Evolutionary conservation across 1,140 invertebrate species (phyloP), one percentile per base, ranked within the genome.

Genomic region (Drosophila takahashii): DNA sequence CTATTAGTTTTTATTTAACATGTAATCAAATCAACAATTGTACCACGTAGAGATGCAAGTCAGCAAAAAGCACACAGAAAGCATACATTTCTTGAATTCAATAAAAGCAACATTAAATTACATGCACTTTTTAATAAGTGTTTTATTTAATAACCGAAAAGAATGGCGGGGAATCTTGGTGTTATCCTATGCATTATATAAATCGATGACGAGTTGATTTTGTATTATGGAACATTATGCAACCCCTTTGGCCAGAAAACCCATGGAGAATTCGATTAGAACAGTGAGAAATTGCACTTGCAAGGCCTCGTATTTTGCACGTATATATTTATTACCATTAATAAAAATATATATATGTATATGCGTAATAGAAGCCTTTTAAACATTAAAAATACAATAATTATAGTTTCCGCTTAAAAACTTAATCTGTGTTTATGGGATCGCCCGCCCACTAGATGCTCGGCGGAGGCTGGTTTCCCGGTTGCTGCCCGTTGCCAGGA

Each of bases 311-410:
- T 27, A 32, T 29, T 57, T 36, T 70, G 7, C 51, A 37, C 62
- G 48, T 62, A 71, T 83, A 60, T 61, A 60, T 86, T 86, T 86
- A 78, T 86, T 84, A 69, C 54, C 54, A 60, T 77, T 78, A 79
- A 67, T 83, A 86, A 87, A 87, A 87, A 87, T 85, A 81, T 77
- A 85, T 75, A 41, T 80, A 48, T 83, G 48, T 81, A 42, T 75
- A 51, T 54, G 67, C 75, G 56, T 66, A 70, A 70, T 86, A 58
- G 54, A 85, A 81, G 73, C 77, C 59, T 67, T 75, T 69, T 62
- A 54, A 81, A 72, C 74, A 58, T 64, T 72, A 58, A 79, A 86
- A 53, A 61, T 77, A 81, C 73, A 73, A 67, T 67, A 48, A 48
- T 59, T 65, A 50, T 72, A 56, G 45, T 60, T 66, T 57, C 72